Conservation (phyloP, 2,888 invertebrate species). For the Neoascia interrupta region DNA sequence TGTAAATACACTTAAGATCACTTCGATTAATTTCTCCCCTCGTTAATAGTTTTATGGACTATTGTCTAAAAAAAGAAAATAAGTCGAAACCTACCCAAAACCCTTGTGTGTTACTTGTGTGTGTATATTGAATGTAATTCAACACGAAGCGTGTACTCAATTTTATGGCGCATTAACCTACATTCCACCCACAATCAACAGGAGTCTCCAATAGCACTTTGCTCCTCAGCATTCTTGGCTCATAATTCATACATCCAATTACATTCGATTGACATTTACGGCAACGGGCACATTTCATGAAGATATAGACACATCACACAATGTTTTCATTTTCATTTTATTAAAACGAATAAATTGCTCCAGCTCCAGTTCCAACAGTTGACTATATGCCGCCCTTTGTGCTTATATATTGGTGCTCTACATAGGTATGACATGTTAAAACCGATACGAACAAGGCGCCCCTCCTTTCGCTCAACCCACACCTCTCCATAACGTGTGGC, state of each 20-base stretch:
- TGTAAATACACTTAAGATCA: too few species aligned
- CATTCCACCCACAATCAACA: constrained; percentile 64
- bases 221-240: constrained; percentile 43
- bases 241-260: constrained; percentile 69
- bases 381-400: not conserved
- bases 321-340: constrained; percentile 66
- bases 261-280: constrained; percentile 68
- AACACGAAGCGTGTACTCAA: constrained; percentile 50
- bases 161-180: constrained; percentile 67
- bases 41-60: too few species aligned
- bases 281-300: constrained; percentile 50
- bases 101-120: constrained; percentile 2
- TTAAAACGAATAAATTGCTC: constrained; percentile 61
- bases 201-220: constrained; percentile 56
- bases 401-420: not conserved
- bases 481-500: constrained; percentile 45
- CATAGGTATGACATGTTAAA: too few species aligned
- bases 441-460: not conserved
- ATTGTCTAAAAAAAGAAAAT: too few species aligned
- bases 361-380: constrained; percentile 17
- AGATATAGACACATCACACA: constrained; percentile 46
- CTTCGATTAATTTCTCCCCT: too few species aligned
- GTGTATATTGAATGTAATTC: constrained; percentile 35
- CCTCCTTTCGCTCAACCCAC: constrained; percentile 1
- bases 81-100: not conserved